phyloP scores from a whole-genome alignment of 2,797 vertebrate genomes.

The Cossypha polioptera region DNA sequence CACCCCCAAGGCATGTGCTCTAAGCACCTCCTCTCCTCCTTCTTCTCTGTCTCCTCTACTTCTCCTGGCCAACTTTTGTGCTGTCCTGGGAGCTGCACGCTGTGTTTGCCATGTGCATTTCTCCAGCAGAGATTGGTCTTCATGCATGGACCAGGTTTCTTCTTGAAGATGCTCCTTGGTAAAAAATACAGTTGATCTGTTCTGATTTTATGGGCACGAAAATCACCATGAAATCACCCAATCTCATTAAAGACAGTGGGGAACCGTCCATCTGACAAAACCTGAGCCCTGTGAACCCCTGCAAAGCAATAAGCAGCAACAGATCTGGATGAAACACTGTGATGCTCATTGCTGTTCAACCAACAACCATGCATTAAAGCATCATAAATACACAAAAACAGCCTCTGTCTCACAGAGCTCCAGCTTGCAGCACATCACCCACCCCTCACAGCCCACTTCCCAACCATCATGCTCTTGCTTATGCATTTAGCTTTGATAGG shows the following conservation, averaged over 20 bases:
- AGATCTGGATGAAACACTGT: background rate
- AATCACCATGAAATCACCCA: background rate
- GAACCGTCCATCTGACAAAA: background rate
- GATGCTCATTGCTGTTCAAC: background rate
- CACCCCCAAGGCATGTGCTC: background rate
- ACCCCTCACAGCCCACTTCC: background rate
- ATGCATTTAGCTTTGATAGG: background rate
- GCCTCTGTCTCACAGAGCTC: background rate
- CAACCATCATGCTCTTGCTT: background rate
- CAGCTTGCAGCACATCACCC: background rate
- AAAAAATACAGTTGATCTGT: background rate
- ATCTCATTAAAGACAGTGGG: background rate
- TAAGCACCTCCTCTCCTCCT: background rate
- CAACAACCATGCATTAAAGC: fast-evolving
- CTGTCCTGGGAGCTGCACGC: fast-evolving
- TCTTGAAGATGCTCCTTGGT: background rate
- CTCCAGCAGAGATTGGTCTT: background rate
- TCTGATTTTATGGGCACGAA: background rate
- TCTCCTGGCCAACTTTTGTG: background rate
- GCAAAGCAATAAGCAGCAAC: background rate
- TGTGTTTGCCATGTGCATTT: background rate
- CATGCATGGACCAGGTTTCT: fast-evolving
- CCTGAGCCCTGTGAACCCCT: background rate
- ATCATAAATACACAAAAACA: background rate
- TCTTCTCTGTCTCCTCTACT: background rate